Evolutionary conservation across 2,113 vertebrate genomes (phyloP).

Genomic region (Syngnathus floridae): DNA sequence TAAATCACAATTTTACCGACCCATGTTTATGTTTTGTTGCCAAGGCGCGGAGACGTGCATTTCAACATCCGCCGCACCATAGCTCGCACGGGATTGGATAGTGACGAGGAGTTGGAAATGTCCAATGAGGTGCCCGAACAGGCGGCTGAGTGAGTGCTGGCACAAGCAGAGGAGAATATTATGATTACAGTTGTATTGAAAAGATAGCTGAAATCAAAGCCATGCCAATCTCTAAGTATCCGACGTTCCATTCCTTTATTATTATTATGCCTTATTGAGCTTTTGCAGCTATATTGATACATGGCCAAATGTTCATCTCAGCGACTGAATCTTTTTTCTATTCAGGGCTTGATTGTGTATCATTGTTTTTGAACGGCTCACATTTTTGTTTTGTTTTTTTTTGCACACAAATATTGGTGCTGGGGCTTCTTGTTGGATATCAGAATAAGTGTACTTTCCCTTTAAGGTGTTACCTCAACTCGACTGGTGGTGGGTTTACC

Average conservation of each 20-base stretch:
- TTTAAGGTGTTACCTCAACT: neutral
- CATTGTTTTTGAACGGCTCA: neutral
- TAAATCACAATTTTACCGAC: neutral
- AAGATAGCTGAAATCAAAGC: constrained; percentile 4
- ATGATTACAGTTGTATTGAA: neutral
- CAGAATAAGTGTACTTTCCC: neutral
- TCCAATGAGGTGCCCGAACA: constrained; percentile 40
- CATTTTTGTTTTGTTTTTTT: constrained; percentile 8
- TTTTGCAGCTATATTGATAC: constrained; percentile 7
- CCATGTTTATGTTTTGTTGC: constrained; percentile 7
- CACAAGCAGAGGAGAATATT: neutral
- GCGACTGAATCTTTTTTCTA: constrained; percentile 21
- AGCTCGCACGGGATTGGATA: constrained; percentile 57
- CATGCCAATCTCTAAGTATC: neutral
- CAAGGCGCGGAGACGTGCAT: constrained; percentile 62
- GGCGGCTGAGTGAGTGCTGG: constrained; percentile 51
- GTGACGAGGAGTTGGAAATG: constrained; percentile 63
- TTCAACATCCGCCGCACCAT: constrained; percentile 39
- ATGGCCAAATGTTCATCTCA: constrained; percentile 36
- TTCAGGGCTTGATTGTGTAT: constrained; percentile 7
- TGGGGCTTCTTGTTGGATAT: neutral
- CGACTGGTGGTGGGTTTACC: constrained; percentile 46
- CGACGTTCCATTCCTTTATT: neutral
- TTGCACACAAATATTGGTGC: constrained; percentile 29
- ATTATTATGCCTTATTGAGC: constrained; percentile 10